Evolutionary conservation across 1,140 invertebrate species (phyloP), one percentile per base, ranked within the genome.

Genomic region (Drosophila malerkotliana): DNA sequence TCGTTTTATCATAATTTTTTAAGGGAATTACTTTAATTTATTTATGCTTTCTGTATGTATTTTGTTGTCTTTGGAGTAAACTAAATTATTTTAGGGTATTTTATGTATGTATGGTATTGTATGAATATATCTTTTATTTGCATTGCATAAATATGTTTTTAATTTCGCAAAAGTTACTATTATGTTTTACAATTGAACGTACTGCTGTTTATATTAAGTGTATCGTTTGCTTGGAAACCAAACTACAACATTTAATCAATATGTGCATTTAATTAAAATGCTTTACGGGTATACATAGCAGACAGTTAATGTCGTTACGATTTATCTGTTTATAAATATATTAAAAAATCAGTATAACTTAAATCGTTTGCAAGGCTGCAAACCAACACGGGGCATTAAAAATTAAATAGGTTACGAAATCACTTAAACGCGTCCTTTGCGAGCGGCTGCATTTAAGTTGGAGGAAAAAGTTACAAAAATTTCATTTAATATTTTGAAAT

Each of bases 371-470:
- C 69, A 62, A 61, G 59, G 54, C 60, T 64, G 53, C 64, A 85
- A 85, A 81, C 62, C 63, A 79, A 76, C 66, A 45, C 53, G 54
- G 64, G 75, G 58, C 30, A 58, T 67, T 72, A 55, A 21, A 87
- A 84, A 67, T 64, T 37, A 44, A 44, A 75, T 78, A 45, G 26
- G 45, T 53, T 59, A 62, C 59, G 55, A 63, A 63, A 68, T 79
- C 53, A 81, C 48, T 91, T 91, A 91, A 67, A 87, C 90, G 14
- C 90, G 90, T 90, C 82, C 90, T 77, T 91, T 91, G 62, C 90
- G 90, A 56, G 83, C 77, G 68, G 77, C 90, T 91, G 68, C 30
- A 69, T 58, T n/a, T 32, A 1, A 78, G 68, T 30, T 54, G 41
- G 4, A 15, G 14, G 15, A 44, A 59, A 32, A 21, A 44, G 75